phyloP scores from a whole-genome alignment of 2,888 invertebrate genomes.

The Sesia apiformis region DNA sequence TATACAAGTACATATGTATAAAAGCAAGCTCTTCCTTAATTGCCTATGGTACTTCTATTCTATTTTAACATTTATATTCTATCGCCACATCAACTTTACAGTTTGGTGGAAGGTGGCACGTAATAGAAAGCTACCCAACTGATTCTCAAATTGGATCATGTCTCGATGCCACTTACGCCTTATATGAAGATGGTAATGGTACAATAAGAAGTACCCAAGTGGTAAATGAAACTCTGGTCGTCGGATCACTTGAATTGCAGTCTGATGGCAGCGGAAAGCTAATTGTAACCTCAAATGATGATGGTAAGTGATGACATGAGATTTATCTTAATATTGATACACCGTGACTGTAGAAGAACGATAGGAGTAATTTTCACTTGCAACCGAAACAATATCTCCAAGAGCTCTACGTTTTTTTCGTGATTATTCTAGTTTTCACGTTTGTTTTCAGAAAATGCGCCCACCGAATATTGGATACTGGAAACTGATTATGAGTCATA shows the following conservation, averaged over 20 bases:
- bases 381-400: no score
- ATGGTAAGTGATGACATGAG: slow-evolving; percentile 29
- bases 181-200: slow-evolving; percentile 25
- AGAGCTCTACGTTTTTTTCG: no score
- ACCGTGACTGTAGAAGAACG: no score
- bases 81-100: slow-evolving; percentile 11
- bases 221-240: slow-evolving; percentile 52
- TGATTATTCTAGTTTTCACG: background rate
- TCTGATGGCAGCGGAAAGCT: slow-evolving; percentile 75
- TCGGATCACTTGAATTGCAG: slow-evolving; percentile 59
- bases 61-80: no score
- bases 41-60: no score
- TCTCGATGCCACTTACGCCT: slow-evolving; percentile 70
- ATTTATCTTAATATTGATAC: no score
- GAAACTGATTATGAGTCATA: slow-evolving; percentile 77
- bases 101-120: slow-evolving; percentile 69
- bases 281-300: slow-evolving; percentile 75
- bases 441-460: slow-evolving; percentile 21
- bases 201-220: slow-evolving; percentile 37
- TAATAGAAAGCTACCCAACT: slow-evolving; percentile 76
- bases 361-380: no score
- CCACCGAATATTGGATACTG: slow-evolving; percentile 40
- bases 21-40: no score
- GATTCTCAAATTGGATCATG: slow-evolving; percentile 76
- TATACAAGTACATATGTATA: no score